phyloP scores from a whole-genome alignment of 2,113 vertebrate genomes.

The Arothron firmamentum region DNA sequence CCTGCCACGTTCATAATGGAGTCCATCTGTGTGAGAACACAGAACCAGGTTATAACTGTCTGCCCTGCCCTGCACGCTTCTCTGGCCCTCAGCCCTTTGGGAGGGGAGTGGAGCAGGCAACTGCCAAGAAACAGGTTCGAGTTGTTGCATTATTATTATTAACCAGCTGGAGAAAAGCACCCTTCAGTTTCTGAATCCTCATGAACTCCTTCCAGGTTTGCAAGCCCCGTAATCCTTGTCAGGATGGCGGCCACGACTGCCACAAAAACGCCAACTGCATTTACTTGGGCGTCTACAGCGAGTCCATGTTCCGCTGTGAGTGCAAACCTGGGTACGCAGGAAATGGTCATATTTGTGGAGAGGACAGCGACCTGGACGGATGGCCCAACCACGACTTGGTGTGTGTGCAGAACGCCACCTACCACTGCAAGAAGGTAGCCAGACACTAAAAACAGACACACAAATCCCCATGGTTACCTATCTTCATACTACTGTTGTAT shows the following conservation, averaged over 20 bases:
- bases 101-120: slow-evolving; percentile 84
- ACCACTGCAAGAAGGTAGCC: slow-evolving; percentile 96
- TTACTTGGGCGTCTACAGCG: slow-evolving; percentile 92
- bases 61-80: slow-evolving; percentile 89
- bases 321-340: slow-evolving; percentile 96
- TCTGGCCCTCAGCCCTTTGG: slow-evolving; percentile 91
- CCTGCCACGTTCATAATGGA: slow-evolving; percentile 85
- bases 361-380: slow-evolving; percentile 93
- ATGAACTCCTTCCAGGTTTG: slow-evolving; percentile 80
- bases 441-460: slow-evolving; percentile 32
- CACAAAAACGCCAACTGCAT: slow-evolving; percentile 95
- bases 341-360: slow-evolving; percentile 92
- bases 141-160: neutral
- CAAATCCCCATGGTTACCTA: slow-evolving; percentile 19
- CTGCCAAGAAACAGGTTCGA: slow-evolving; percentile 88
- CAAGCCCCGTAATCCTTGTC: slow-evolving; percentile 91
- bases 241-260: slow-evolving; percentile 90
- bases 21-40: slow-evolving; percentile 92
- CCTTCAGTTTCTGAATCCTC: neutral
- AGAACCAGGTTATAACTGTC: slow-evolving; percentile 92
- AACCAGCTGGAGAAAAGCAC: slow-evolving; percentile 2
- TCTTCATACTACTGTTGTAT: slow-evolving; percentile 30
- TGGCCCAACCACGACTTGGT: slow-evolving; percentile 90
- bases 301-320: slow-evolving; percentile 95
- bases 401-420: slow-evolving; percentile 95